Evolutionary conservation across 2,113 vertebrate species (phyloP).

Genomic region (Myanophis thanlyinensis): DNA sequence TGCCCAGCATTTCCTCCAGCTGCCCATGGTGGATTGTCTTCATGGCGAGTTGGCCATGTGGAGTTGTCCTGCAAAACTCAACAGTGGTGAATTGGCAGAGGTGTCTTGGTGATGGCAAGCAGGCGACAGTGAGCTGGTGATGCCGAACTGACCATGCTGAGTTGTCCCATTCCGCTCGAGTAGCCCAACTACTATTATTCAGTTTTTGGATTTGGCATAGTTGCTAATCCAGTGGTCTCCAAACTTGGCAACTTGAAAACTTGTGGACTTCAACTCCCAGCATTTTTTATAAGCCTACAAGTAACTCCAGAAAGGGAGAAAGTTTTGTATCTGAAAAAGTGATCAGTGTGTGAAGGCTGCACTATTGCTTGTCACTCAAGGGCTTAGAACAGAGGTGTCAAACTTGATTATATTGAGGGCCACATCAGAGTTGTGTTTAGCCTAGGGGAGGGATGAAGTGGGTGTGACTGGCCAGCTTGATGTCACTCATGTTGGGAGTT

Average conservation of each 20-base stretch:
- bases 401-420: no score
- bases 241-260: background rate
- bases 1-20: background rate
- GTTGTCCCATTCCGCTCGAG: background rate
- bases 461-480: no score
- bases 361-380: background rate
- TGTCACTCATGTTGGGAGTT: no score
- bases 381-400: no score
- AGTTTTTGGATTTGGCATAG: background rate
- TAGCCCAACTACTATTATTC: background rate
- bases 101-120: background rate
- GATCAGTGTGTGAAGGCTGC: background rate
- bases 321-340: background rate
- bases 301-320: background rate
- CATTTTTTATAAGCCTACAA: background rate
- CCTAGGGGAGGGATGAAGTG: no score
- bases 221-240: background rate
- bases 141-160: background rate
- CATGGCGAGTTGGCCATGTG: background rate
- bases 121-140: background rate
- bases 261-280: background rate
- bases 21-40: background rate
- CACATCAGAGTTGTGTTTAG: no score
- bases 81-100: background rate
- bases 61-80: background rate